Conservation (phyloP, 2,888 invertebrate genomes). For the Allophyes oxyacanthae region DNA sequence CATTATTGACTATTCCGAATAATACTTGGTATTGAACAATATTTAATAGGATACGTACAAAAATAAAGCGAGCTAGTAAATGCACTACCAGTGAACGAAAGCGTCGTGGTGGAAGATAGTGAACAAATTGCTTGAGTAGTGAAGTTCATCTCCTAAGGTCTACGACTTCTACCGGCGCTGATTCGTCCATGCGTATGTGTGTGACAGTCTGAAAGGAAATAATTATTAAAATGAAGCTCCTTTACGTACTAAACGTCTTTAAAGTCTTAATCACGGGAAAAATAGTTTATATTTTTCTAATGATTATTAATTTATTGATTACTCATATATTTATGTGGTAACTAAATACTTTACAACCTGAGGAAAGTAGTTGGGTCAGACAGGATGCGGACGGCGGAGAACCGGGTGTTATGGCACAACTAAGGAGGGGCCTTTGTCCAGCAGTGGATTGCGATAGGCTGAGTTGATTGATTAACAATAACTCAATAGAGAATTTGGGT, state of each 20-base stretch:
- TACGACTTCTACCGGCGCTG: slow-evolving; percentile 91
- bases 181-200: slow-evolving; percentile 91
- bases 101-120: slow-evolving; percentile 32
- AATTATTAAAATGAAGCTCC: not conserved
- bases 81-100: slow-evolving; percentile 53
- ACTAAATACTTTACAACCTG: too few species aligned
- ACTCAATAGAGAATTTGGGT: too few species aligned
- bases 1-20: slow-evolving; percentile 31
- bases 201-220: slow-evolving; percentile 90
- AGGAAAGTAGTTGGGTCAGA: too few species aligned
- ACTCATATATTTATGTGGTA: too few species aligned
- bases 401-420: too few species aligned
- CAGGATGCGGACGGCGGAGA: too few species aligned
- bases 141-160: slow-evolving; percentile 92
- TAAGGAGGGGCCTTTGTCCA: too few species aligned
- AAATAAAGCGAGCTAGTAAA: slow-evolving; percentile 46
- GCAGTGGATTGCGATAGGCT: too few species aligned
- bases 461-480: too few species aligned
- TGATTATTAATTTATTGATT: too few species aligned
- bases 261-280: not conserved
- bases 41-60: slow-evolving; percentile 37
- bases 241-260: not conserved
- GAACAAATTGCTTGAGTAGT: slow-evolving; percentile 10
- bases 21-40: slow-evolving; percentile 45
- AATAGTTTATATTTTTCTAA: too few species aligned